Evolutionary conservation across 2,113 vertebrate genomes (phyloP), one percentile per base, ranked within the genome.

Genomic region (Vicugna pacos): DNA sequence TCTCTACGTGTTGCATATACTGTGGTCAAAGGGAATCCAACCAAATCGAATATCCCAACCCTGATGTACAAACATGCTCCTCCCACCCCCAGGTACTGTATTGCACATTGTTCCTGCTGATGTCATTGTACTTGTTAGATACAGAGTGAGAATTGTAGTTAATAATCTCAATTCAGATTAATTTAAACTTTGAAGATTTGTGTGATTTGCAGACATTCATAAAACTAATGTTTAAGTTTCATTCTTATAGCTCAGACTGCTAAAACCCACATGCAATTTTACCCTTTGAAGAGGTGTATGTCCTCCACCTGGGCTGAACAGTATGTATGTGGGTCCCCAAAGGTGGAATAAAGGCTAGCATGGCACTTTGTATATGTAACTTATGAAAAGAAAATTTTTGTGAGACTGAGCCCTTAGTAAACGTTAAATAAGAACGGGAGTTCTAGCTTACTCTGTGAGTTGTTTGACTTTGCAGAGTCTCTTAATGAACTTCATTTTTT

Each of bases 401-500:
- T 75, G 54, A 86, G 60, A 58, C 11, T 85, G 77, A 87, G 5
- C 22, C 20, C 28, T 91, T 96, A 91, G 75, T 79, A 83, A 95
- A 90, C 56, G 86, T 54, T 75, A 90, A 92, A 50, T 70, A 82
- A 92, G 58, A 93, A 35, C 28, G 94, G 76, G 67, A 81, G 20
- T 77, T 95, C 8, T 77, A 48, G 83, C 6, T 70, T 92, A 76
- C 79, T 82, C 75, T 83, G n/a, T 82, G 24, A 7, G 22, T 67
- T 96, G 79, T 62, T 28, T 69, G 46, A 64, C 65, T 94, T 64
- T 92, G 69, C 73, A 56, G 65, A 62, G 26, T 79, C n/a, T 70
- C 30, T 96, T 95, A 91, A 94, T 84, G 64, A 86, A 64, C 46
- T 96, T 84, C 28, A 81, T 90, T 95, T 96, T 81, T 93, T 64